These are phyloP conservation scores for Amazonetta brasiliensis DNA, from an alignment of 2,797 vertebrate species.

Conservation along the genomic window DNA sequence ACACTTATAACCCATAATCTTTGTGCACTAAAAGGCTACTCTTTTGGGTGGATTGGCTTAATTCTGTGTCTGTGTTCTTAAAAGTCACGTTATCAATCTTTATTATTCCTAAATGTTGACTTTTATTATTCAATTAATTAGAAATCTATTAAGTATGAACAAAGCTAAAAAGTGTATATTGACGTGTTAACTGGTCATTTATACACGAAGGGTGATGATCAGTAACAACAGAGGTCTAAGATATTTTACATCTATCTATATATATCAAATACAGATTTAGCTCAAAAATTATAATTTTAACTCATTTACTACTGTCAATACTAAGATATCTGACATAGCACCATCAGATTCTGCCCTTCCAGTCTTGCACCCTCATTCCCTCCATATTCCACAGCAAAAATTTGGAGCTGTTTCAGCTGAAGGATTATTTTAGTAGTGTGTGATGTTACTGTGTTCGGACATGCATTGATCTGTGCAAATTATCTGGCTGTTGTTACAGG, in stretches of 20 bases:
- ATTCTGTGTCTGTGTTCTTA: neutral
- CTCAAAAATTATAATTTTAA: neutral
- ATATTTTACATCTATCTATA: neutral
- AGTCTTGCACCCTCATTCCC: neutral
- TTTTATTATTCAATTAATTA: neutral
- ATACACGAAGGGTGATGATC: neutral
- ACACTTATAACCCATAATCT: neutral
- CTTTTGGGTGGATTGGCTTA: neutral
- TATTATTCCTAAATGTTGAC: neutral
- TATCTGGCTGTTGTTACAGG: conserved; percentile 77
- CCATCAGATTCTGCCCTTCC: neutral
- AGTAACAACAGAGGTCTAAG: neutral
- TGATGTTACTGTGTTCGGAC: neutral
- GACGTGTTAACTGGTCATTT: neutral
- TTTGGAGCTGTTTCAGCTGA: accelerated
- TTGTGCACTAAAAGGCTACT: neutral
- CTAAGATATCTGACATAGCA: neutral
- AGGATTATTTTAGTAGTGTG: neutral
- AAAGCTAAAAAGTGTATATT: neutral
- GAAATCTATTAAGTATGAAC: neutral
- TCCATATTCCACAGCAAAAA: neutral
- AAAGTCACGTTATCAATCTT: neutral
- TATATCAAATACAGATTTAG: neutral
- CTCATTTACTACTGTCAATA: neutral
- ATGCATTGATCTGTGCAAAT: accelerated